A percentile compares a stretch with the other conserved stretches of the same genome.
Conservation (phyloP, 2,797 vertebrate species). For the Microctenopoma steveboyesi region DNA sequence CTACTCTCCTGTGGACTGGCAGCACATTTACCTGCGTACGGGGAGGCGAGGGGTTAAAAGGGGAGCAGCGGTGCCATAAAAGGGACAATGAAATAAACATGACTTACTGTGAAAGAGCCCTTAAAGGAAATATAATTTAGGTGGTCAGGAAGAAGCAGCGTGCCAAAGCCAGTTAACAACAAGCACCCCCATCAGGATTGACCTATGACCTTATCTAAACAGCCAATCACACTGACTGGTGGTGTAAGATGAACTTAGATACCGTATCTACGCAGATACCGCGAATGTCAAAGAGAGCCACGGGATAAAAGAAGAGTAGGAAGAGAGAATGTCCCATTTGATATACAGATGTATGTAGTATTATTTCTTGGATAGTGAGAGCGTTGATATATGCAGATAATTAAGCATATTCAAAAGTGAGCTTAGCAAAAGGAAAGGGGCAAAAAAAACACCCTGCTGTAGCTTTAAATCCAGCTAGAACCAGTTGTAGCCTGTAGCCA, state of each 20-base stretch:
- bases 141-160: constrained; percentile 30
- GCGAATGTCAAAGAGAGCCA: constrained; percentile 4
- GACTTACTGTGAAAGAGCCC: constrained; percentile 74
- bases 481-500: constrained; percentile 82
- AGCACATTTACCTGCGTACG: constrained; percentile 67
- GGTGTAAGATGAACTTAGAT: constrained; percentile 39
- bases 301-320: not conserved
- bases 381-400: constrained; percentile 32
- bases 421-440: constrained; percentile 48
- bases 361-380: constrained; percentile 37
- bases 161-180: constrained; percentile 53
- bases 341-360: not conserved
- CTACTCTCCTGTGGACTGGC: constrained; percentile 68
- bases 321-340: not conserved
- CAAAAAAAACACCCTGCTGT: constrained; percentile 40
- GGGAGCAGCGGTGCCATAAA: constrained; percentile 75
- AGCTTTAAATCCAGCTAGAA: constrained; percentile 81
- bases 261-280: constrained; percentile 25
- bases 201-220: constrained; percentile 48
- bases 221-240: constrained; percentile 23
- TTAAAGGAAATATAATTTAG: constrained; percentile 66
- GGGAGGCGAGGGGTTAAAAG: constrained; percentile 77
- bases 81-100: constrained; percentile 81
- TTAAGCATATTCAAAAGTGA: constrained; percentile 45
- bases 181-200: constrained; percentile 31